Evolutionary conservation across 2,797 vertebrate genomes (phyloP), one percentile per base, ranked within the genome.

Genomic region (Euphonia xanthogaster): DNA sequence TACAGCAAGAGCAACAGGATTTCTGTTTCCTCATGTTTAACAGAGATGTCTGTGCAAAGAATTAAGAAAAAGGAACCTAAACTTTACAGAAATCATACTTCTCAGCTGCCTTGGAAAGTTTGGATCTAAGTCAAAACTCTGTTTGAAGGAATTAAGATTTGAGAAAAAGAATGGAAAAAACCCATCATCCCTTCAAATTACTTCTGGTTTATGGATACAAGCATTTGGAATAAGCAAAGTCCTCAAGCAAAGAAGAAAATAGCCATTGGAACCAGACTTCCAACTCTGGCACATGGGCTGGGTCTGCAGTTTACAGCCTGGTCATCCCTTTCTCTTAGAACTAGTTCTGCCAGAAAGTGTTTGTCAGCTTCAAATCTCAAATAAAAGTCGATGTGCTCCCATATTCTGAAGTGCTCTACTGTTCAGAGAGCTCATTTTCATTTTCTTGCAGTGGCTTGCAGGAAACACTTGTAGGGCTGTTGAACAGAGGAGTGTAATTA

Each of bases 401-500:
- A 42, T 40, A n/a, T 55, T 89, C 54, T 82, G 75, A 95, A 92
- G 88, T 71, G 80, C 12, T n/a, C 62, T 90, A 94, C 66, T 54
- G 33, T 44, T 75, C 71, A 86, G 75, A 92, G 84, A 95, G 67
- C 2, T 37, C 27, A 63, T 95, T 82, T 84, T 86, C 57, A 48
- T 94, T 91, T 88, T 82, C 84, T 91, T 83, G 94, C 85, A 75
- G 12, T n/a, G 83, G 74, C 44, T 88, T 86, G 84, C 58, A 14
- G 16, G 4, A 24, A 90, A 88, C 80, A 87, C 72, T 93, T 84
- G 30, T 50, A 74, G 31, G 54, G 77, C 28, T 77, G 54, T 45
- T 90, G 72, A 91, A 92, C 58, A 23, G 10, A n/a, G 55, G 28
- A 53, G 53, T 60, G 51, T 73, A 95, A 96, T 97, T 93, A 94